A percentile compares a stretch with the other conserved stretches of the same genome.
phyloP scores from a whole-genome alignment of 1,140 invertebrate genomes.

The Babylonia areolata region DNA sequence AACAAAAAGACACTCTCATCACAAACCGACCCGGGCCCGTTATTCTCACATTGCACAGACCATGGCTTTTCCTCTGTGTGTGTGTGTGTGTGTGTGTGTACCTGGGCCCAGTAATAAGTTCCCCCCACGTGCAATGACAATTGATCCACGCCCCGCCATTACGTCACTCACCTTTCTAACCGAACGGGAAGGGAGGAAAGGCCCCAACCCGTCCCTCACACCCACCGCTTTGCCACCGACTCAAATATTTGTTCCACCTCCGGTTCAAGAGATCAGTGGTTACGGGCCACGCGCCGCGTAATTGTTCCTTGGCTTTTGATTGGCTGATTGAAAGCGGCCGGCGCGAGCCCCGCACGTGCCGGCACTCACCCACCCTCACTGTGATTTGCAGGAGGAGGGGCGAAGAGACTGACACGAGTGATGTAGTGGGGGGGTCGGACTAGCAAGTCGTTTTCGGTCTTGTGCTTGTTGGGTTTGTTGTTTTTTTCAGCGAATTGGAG shows the following conservation, averaged over 20 bases:
- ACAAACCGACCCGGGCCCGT: neutral
- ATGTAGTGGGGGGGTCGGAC: neutral
- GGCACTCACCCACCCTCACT: neutral
- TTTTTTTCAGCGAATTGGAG: neutral
- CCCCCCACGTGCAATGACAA: too few relatives aligned
- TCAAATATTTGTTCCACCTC: constrained; percentile 29
- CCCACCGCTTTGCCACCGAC: neutral
- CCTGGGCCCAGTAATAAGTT: too few relatives aligned
- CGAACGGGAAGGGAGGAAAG: too few relatives aligned
- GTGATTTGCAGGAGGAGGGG: neutral
- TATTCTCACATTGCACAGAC: neutral
- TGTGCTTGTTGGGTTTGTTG: neutral
- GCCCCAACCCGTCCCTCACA: too few relatives aligned
- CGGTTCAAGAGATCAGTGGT: neutral
- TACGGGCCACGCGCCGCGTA: neutral
- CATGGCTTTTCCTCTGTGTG: neutral
- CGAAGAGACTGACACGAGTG: too few relatives aligned
- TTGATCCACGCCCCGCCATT: neutral
- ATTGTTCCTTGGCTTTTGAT: neutral
- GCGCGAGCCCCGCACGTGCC: constrained; percentile 13
- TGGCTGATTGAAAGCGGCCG: neutral
- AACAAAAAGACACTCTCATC: too few relatives aligned
- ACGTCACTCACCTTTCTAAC: neutral
- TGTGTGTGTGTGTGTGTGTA: neutral
- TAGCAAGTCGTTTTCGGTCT: neutral